Base-by-base conservation (phyloP, 2,888 invertebrate species). In the Euplexia lucipara region DNA sequence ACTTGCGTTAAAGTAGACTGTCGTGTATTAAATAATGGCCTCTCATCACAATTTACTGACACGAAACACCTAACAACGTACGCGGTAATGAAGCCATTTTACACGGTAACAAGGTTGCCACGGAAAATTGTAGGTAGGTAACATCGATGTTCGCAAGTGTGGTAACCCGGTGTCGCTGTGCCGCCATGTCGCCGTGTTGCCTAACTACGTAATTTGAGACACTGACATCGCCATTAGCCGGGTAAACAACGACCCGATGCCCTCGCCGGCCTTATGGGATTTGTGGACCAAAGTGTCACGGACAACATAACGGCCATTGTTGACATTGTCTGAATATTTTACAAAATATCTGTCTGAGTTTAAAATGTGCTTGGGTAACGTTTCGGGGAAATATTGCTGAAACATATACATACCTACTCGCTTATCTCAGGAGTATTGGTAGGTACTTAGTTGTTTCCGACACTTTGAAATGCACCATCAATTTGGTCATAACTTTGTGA, bases 141-240 rank as follows among this genome's bases (percentile, higher is more conserved):
- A 60, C 68, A 65, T 63, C 45, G 52, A 53, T 63, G 61, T 49
- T 75, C 62, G 66, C 60, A 59, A 69, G 73, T 63, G 58, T 56
- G 65, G 57, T 65, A 62, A 66, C 78, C 60, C 57, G 64, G 75
- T 74, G 75, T 75, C 70, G 47, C 58, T 5, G 26, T 26, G 26
- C 5, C 70, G 47, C 58, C 69, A n/a, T n/a, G n/a, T n/a, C 70
- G 47, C 58, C 26, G 26, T 26, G 26, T 26, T 64, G 47, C 58
- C 69, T 78, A 83, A 70, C 77, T 75, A 67, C 61, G 82, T 81
- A 82, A 85, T 78, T 70, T 66, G 78, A 82, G 78, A 75, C 63
- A 59, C 62, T 63, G 65, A 72, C 70, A 35, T 42, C 48, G 62
- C 54, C 76, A 82, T 83, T 85, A 83, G 80, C 65, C 60, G 70